Percentiles rank a stretch among this genome's conserved stretches.
Conservation (phyloP, 2,113 vertebrate species). For the Vombatus ursinus region DNA sequence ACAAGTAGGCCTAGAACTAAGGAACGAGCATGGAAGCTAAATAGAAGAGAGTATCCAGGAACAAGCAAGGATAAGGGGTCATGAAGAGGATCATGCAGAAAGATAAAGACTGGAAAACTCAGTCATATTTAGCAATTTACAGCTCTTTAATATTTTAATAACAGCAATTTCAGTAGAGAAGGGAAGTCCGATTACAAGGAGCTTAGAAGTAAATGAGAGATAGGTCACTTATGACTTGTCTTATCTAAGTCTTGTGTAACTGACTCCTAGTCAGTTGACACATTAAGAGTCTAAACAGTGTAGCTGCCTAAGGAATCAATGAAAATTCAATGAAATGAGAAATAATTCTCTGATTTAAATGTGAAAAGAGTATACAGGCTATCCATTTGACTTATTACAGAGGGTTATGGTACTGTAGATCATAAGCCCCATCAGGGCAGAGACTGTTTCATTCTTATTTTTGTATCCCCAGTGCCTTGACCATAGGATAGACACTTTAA, state of each 20-base stretch:
- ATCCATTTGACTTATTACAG: slow-evolving; percentile 32
- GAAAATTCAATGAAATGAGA: slow-evolving; percentile 20
- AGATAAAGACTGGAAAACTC: no score
- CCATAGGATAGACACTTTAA: neutral
- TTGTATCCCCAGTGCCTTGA: neutral
- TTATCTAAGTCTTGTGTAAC: neutral
- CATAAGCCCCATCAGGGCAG: neutral
- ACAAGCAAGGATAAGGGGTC: no score
- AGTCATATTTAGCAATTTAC: no score
- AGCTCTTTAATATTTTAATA: no score
- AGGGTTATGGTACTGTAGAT: neutral
- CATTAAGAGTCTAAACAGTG: slow-evolving; percentile 20
- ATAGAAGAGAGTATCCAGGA: no score
- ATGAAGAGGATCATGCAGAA: no score
- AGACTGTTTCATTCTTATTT: neutral
- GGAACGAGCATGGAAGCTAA: no score
- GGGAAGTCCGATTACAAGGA: neutral
- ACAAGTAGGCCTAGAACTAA: no score
- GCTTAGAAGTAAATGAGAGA: neutral
- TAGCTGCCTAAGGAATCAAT: neutral
- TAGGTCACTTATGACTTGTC: neutral
- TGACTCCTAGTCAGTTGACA: neutral
- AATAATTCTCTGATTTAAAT: slow-evolving; percentile 9
- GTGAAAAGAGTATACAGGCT: neutral
- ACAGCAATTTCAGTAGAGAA: no score